Conservation (phyloP, 2,113 vertebrate genomes). For the Corythornis madagascariensis region DNA sequence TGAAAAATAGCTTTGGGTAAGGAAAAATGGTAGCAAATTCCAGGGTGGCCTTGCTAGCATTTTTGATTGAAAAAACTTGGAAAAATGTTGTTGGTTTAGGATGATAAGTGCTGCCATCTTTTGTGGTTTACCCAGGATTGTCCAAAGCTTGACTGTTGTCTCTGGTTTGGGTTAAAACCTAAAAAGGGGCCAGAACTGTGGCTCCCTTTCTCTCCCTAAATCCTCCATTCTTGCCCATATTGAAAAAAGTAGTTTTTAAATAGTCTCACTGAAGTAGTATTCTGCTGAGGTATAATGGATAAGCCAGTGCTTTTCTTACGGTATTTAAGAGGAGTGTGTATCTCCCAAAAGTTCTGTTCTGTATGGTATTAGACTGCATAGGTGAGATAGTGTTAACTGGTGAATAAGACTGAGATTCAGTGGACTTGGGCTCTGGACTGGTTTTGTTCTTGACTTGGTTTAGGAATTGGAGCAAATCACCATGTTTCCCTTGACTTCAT, state of each 20-base stretch:
- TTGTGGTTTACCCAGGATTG: constrained; percentile 64
- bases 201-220: not conserved
- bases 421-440: not conserved
- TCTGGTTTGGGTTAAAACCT: constrained; percentile 55
- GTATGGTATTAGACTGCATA: not conserved
- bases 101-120: constrained; percentile 61
- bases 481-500: rapidly evolving
- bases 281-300: not conserved
- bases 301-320: not conserved
- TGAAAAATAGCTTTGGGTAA: constrained; percentile 66
- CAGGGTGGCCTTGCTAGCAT: constrained; percentile 63
- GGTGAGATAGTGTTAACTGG: not conserved
- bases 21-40: constrained; percentile 69
- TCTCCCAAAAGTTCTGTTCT: not conserved
- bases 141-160: constrained; percentile 48
- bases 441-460: not conserved
- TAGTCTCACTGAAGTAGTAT: not conserved
- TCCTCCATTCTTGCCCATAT: not conserved
- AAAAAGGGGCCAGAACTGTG: not conserved
- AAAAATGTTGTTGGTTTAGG: constrained; percentile 61
- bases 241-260: not conserved
- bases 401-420: not conserved
- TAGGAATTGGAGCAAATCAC: not conserved
- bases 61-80: constrained; percentile 63
- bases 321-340: not conserved